These are phyloP conservation scores for Tolmerus cingulatus DNA, from an alignment of 2,888 invertebrate species.

Conservation along the genomic window DNA sequence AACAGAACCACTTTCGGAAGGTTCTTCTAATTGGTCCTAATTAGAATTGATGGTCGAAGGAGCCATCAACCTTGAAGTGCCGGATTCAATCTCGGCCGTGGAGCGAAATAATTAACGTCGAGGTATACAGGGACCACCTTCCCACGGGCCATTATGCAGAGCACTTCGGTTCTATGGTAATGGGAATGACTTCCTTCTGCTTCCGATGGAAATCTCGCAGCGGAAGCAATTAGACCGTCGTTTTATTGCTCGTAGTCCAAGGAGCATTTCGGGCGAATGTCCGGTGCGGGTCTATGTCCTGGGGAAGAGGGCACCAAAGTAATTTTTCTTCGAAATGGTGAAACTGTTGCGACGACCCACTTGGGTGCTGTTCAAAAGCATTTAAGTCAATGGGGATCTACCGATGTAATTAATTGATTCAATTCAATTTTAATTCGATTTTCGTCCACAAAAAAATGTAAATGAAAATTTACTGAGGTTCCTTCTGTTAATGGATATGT, in stretches of 20 bases:
- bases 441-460: background rate
- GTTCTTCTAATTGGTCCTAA: constrained; percentile 4
- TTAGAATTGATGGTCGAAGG: constrained; percentile 8
- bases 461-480: background rate
- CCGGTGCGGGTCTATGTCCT: background rate
- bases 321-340: background rate
- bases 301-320: background rate
- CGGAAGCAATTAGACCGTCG: background rate
- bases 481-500: background rate
- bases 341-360: background rate
- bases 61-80: constrained; percentile 1
- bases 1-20: background rate
- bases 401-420: background rate
- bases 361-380: background rate
- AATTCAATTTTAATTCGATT: background rate
- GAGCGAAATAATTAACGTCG: background rate
- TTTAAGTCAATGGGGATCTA: background rate
- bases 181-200: background rate
- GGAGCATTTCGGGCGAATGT: background rate
- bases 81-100: constrained; percentile 1
- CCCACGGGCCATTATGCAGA: background rate
- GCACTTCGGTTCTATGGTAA: background rate
- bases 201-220: background rate
- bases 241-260: background rate
- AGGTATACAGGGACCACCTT: background rate